A percentile compares a stretch with the other conserved stretches of the same genome.
phyloP scores from a whole-genome alignment of 2,113 vertebrate species.

The Panurus biarmicus region DNA sequence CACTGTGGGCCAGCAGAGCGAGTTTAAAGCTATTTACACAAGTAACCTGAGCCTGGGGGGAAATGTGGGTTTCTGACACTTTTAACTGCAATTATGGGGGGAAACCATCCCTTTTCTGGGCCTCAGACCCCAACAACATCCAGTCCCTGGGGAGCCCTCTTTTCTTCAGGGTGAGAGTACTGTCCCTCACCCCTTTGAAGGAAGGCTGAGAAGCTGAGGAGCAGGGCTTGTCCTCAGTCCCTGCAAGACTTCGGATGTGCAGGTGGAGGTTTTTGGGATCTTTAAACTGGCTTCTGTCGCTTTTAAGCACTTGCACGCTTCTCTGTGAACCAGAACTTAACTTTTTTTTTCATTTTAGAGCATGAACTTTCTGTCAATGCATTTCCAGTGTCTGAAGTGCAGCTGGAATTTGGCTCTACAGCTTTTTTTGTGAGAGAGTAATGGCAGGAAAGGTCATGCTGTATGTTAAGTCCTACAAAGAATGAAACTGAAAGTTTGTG shows the following conservation, averaged over 20 bases:
- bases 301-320: background rate
- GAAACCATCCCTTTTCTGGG: background rate
- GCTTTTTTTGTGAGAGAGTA: background rate
- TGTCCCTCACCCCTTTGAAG: background rate
- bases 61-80: background rate
- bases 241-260: background rate
- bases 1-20: background rate
- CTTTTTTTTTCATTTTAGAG: background rate
- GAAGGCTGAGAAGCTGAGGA: background rate
- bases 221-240: background rate
- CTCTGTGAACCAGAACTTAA: background rate
- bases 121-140: accelerated
- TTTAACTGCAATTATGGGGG: background rate
- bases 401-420: background rate
- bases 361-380: background rate
- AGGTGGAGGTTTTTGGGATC: background rate
- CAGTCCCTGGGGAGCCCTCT: background rate
- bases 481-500: background rate
- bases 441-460: background rate
- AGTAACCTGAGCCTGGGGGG: background rate
- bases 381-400: background rate
- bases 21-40: background rate
- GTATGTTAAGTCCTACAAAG: background rate
- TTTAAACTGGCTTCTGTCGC: background rate
- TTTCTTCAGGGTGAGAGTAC: background rate